A percentile compares a stretch with the other conserved stretches of the same genome.
These are phyloP conservation scores for Cheilosia soror DNA, from an alignment of 2,888 invertebrate species.

Conservation along the genomic window DNA sequence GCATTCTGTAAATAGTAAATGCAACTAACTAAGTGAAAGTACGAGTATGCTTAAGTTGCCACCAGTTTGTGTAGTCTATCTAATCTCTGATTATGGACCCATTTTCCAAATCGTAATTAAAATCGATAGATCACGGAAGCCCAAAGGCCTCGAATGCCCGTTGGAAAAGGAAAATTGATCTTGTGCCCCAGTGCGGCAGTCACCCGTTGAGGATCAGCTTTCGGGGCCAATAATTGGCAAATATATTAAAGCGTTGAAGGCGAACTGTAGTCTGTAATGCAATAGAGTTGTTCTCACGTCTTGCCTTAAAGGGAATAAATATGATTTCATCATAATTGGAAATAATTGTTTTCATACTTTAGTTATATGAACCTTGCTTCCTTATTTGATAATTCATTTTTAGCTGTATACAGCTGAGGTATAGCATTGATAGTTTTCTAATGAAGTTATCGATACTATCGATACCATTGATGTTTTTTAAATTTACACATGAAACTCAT, in stretches of 20 bases:
- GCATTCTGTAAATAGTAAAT: slow-evolving; percentile 18
- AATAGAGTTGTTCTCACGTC: slow-evolving; percentile 12
- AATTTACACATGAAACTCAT: too few species aligned
- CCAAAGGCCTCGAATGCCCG: slow-evolving; percentile 21
- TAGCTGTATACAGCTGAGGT: too few species aligned
- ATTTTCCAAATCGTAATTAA: slow-evolving; percentile 51
- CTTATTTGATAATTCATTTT: too few species aligned
- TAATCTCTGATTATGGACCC: slow-evolving; percentile 35
- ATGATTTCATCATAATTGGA: slow-evolving; percentile 23
- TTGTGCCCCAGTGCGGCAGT: slow-evolving; percentile 26
- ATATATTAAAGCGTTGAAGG: slow-evolving; percentile 7
- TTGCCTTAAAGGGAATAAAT: slow-evolving; percentile 11
- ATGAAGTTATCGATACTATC: too few species aligned
- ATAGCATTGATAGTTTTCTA: too few species aligned
- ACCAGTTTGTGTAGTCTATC: neutral
- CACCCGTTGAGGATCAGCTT: slow-evolving; percentile 11
- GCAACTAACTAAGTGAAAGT: slow-evolving; percentile 44
- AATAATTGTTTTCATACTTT: slow-evolving; percentile 1
- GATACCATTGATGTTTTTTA: too few species aligned
- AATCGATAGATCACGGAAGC: slow-evolving; percentile 60
- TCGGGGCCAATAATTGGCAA: slow-evolving; percentile 18
- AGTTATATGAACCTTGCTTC: too few species aligned
- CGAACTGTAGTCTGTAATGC: slow-evolving; percentile 2
- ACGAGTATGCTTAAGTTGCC: neutral
- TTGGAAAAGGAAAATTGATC: slow-evolving; percentile 25